Percentiles rank a stretch among this genome's conserved stretches.
These are phyloP conservation scores for Conger conger DNA, from an alignment of 2,113 vertebrate genomes.

Conservation along the genomic window DNA sequence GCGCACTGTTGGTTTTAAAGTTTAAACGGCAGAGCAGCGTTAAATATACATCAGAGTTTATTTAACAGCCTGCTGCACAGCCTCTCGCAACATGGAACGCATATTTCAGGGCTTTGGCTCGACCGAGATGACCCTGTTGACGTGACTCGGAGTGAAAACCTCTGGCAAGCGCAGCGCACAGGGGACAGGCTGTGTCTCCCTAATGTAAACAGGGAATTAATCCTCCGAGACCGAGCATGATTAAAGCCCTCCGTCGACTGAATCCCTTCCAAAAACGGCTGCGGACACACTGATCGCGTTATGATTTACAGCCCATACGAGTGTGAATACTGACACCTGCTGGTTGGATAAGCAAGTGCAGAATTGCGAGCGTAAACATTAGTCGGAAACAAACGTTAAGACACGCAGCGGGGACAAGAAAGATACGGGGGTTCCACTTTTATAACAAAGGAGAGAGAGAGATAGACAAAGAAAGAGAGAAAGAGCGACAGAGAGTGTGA, in stretches of 20 bases:
- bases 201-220: constrained; percentile 16
- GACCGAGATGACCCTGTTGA: neutral
- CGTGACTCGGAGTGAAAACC: neutral
- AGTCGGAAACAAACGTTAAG: neutral
- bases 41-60: constrained; percentile 19
- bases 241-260: neutral
- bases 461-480: neutral
- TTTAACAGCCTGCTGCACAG: neutral
- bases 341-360: constrained; percentile 11
- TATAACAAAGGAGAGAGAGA: neutral
- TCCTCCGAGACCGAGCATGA: neutral
- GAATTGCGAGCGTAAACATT: neutral
- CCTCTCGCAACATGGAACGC: neutral
- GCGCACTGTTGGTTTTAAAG: constrained; percentile 18
- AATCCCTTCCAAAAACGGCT: neutral
- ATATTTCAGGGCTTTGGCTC: neutral
- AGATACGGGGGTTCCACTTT: neutral
- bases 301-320: neutral
- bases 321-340: constrained; percentile 16
- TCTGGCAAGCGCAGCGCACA: neutral
- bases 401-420: neutral
- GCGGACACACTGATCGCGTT: no score
- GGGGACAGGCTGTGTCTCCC: neutral
- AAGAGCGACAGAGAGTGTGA: no score
- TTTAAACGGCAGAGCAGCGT: constrained; percentile 1